A percentile compares a stretch with the other conserved stretches of the same genome.
phyloP scores from a whole-genome alignment of 1,140 invertebrate species.

The Panulirus ornatus region DNA sequence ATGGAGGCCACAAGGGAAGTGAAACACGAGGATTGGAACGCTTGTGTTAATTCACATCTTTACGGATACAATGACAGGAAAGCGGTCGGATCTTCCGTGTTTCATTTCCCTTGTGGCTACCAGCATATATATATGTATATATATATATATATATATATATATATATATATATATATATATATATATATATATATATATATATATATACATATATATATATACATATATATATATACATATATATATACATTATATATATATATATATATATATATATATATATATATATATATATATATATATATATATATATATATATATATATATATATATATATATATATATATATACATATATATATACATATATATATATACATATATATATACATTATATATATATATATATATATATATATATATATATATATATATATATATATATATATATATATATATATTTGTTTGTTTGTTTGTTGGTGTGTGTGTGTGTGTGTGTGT shows the following conservation, averaged over 20 bases:
- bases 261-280: background rate
- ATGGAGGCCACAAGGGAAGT: too few relatives aligned
- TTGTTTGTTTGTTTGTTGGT: too few relatives aligned
- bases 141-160: constrained; percentile 31
- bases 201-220: constrained; percentile 28
- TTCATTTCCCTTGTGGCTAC: too few relatives aligned
- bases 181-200: constrained; percentile 31
- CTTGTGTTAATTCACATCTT: too few relatives aligned
- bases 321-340: constrained; percentile 28
- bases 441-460: background rate
- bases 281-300: constrained; percentile 31
- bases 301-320: constrained; percentile 31
- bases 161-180: constrained; percentile 31
- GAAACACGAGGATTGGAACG: too few relatives aligned
- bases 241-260: background rate
- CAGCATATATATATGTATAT: constrained; percentile 16
- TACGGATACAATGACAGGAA: too few relatives aligned
- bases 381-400: background rate
- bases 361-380: background rate
- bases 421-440: too few relatives aligned
- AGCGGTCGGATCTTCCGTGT: background rate
- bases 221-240: constrained; percentile 24
- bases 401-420: too few relatives aligned
- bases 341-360: background rate
- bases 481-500: too few relatives aligned